Percentiles rank a stretch among this genome's conserved stretches.
Conservation (phyloP, 2,888 invertebrate species). For the Drosophila fungiperda region DNA sequence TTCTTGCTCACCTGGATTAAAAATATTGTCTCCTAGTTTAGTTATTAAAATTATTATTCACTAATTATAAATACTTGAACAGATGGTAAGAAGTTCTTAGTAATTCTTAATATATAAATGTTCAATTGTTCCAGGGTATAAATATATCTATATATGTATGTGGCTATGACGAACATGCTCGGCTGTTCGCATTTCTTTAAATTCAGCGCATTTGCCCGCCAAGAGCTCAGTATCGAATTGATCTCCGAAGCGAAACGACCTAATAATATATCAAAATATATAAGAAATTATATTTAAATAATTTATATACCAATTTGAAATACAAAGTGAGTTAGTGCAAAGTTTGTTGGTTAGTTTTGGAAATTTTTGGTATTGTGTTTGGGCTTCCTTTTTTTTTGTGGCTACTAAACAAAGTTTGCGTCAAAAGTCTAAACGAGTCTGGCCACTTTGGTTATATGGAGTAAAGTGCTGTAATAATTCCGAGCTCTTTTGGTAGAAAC, state of each 20-base stretch:
- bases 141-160: background rate
- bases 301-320: background rate
- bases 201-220: background rate
- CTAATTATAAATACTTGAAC: too few relatives aligned
- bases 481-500: conserved; percentile 1
- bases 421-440: conserved; percentile 32
- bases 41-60: background rate
- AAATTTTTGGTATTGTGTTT: conserved; percentile 2
- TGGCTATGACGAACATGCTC: background rate
- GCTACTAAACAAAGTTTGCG: conserved; percentile 9
- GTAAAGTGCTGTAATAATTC: conserved; percentile 28
- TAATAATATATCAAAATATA: too few relatives aligned
- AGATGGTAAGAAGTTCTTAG: background rate
- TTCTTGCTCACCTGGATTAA: background rate
- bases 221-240: conserved; percentile 12
- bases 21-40: too few relatives aligned
- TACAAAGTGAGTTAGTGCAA: conserved; percentile 1
- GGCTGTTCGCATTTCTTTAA: background rate
- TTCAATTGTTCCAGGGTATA: background rate
- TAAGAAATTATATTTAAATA: background rate
- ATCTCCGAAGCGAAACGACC: background rate
- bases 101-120: background rate
- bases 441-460: conserved; percentile 35
- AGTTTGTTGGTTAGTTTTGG: background rate
- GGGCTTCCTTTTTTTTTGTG: background rate